Evolutionary conservation across 2,888 invertebrate species (phyloP).

Genomic region (Sesia apiformis): DNA sequence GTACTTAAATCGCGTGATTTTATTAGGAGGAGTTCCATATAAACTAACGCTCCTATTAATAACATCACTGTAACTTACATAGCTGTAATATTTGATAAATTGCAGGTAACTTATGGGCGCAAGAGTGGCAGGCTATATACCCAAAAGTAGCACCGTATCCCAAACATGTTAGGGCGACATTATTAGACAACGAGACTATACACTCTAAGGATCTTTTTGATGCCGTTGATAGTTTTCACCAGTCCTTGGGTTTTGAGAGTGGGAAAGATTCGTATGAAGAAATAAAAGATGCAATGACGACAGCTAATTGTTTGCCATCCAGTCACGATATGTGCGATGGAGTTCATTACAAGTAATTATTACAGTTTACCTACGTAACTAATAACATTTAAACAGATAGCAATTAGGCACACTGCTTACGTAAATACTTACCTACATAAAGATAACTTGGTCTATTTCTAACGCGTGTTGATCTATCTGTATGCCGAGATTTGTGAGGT

Average conservation of each 20-base stretch:
- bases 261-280: slow-evolving; percentile 76
- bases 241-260: slow-evolving; percentile 74
- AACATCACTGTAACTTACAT: not conserved
- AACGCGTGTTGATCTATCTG: no score
- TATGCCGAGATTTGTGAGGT: no score
- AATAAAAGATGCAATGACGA: slow-evolving; percentile 73
- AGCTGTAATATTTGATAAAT: slow-evolving; percentile 4
- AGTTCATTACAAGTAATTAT: slow-evolving; percentile 75
- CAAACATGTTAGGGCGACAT: slow-evolving; percentile 65
- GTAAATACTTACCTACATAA: no score
- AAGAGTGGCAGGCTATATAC: slow-evolving; percentile 73
- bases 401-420: no score
- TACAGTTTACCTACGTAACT: not conserved
- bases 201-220: slow-evolving; percentile 69
- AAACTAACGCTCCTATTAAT: not conserved
- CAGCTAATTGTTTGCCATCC: slow-evolving; percentile 78
- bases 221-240: slow-evolving; percentile 76
- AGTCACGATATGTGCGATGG: slow-evolving; percentile 82
- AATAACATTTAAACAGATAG: not conserved
- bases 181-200: slow-evolving; percentile 50
- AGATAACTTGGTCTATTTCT: no score
- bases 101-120: slow-evolving; percentile 80
- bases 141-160: slow-evolving; percentile 67
- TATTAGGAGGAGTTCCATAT: no score
- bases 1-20: no score